Evolutionary conservation across 2,888 invertebrate genomes (phyloP), one percentile per base, ranked within the genome.

Genomic region (Tillus elongatus): DNA sequence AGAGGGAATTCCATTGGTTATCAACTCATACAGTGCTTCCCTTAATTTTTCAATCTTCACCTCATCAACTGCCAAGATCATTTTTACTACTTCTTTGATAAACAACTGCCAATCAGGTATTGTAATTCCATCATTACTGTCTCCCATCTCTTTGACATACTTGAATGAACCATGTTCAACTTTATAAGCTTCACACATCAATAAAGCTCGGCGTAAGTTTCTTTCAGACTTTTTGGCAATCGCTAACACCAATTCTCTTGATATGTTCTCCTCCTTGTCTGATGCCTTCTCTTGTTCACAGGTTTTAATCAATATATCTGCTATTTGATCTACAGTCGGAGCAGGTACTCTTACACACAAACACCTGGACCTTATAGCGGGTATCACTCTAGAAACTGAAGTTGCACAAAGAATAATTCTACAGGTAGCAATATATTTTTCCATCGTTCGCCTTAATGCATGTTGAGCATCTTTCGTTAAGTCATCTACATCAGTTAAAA

Each of bases 401-500:
- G 92, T 92, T 1, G 93, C 89, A 52, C 91, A 89, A 1, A 99
- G 73, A 52, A 98, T 91, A 3, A 97, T 71, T 10, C 97, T 78
- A 61, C 97, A 98, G 2, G 92, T 93, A 10, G 85, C 72, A 37
- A 93, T 85, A 65, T 98, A 98, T 62, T 98, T 98, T 66, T 99
- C 98, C 98, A 99, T 98, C 0, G 98, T 99, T 30, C 98, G 77
- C 49, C 98, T 79, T 33, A 99, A 69, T 0, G 96, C 97, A 65
- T 98, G 96, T 60, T 99, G 98, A 0, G 98, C 98, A 69, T 98
- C 97, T 64, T 89, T 92, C 0, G 92, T 88, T 27, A 99, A 70
- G 43, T 84, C 80, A 61, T 98, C 97, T 0, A 93, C 96, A 64
- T 97, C 96, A 36, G 89, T 90, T 39, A 99, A 66, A 6, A 99